A percentile compares a stretch with the other conserved stretches of the same genome.
phyloP scores from a whole-genome alignment of 2,888 invertebrate species.

The Cyclophora albipunctata region DNA sequence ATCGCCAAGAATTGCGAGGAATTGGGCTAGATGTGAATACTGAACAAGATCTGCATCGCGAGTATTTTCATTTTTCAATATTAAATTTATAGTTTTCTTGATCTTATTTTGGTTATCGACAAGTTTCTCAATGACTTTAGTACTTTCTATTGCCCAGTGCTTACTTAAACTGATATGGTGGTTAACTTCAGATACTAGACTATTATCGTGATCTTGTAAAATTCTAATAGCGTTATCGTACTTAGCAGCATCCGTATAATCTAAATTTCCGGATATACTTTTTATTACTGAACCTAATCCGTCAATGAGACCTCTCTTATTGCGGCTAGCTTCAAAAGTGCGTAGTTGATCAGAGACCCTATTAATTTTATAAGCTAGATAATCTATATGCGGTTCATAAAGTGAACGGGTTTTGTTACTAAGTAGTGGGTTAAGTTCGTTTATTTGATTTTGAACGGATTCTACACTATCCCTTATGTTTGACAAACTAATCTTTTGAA shows the following conservation, averaged over 20 bases:
- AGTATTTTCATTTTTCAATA: constrained; percentile 1
- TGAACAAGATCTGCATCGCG: not conserved
- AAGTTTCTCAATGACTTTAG: not conserved
- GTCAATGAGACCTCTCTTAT: constrained; percentile 6
- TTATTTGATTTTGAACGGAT: not conserved
- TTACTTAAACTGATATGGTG: constrained; percentile 17
- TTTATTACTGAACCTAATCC: constrained; percentile 8
- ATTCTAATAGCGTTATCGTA: constrained; percentile 19
- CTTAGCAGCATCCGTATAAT: constrained; percentile 15
- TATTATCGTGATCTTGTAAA: constrained; percentile 14
- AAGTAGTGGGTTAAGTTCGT: not conserved
- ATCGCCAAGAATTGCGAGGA: not conserved
- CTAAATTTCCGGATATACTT: constrained; percentile 8
- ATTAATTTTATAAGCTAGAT: not conserved
- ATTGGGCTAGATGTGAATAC: constrained; percentile 8
- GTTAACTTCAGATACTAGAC: constrained; percentile 15
- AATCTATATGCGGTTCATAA: not conserved
- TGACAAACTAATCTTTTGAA: not conserved
- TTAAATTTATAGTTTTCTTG: constrained; percentile 3
- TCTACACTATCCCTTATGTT: not conserved
- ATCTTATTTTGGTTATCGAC: constrained; percentile 11
- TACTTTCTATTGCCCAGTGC: constrained; percentile 10
- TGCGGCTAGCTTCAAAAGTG: not conserved
- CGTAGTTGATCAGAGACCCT: not conserved
- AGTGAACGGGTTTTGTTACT: not conserved